Base-by-base conservation (phyloP, 1,140 invertebrate genomes). In the Agrilus planipennis region DNA sequence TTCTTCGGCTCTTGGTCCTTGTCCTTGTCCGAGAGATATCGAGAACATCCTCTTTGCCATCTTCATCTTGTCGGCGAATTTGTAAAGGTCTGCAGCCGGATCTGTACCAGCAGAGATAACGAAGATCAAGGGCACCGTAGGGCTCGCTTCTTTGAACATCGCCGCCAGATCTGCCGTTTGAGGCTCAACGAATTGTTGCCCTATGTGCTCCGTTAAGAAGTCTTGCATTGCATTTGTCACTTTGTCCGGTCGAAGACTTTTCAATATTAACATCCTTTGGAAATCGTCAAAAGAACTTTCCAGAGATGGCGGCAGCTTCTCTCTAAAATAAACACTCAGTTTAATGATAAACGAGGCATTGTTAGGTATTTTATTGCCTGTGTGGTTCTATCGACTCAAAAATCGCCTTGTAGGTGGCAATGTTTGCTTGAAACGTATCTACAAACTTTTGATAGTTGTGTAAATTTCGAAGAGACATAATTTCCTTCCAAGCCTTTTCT, bases 211-310 rank as follows among this genome's bases (percentile, higher is more conserved):
- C 1, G 62, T 58, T 2, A 82, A 58, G 56, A 75, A 81, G 4
- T 70, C 57, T 54, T 81, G 77, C 41, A 87, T 71, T 1, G 74
- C 75, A 37, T 79, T 79, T 1, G 76, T 72, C 0, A 84, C 67
- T 61, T 84, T 85, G 51, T 86, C 83, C 2, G 81, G 72, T 46
- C 81, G 55, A 0, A 88, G 50, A 55, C 77, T 81, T 45, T 84
- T 79, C 2, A 87, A 51, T 2, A 87, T 58, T 1, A 86, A 50
- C 43, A 89, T 61, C 46, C 72, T 76, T 51, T 84, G 75, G 59
- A 88, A 85, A 1, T 61, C 43, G 36, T 71, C 67, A 12, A 82
- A 52, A 20, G 64, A 66, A 0, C 46, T 54, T 9, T 77, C 61
- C 52, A 76, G 63, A 9, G 70, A 69, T 35, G 72, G 62, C 0